Base-by-base conservation (phyloP, 2,888 invertebrate genomes). In the Chymomyza caudatula region DNA sequence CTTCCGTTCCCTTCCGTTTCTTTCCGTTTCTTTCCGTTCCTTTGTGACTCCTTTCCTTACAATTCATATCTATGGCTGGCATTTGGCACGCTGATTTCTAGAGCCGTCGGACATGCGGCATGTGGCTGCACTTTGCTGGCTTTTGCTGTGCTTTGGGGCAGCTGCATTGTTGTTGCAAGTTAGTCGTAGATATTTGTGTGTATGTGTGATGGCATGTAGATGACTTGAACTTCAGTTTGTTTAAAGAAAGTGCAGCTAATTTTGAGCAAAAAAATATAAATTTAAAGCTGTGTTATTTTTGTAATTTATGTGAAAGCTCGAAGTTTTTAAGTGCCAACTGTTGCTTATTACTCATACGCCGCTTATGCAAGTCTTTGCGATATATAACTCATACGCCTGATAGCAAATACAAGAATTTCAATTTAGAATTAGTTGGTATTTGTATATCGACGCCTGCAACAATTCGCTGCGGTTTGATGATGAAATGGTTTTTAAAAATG, bases 91-190 rank as follows among this genome's bases (percentile, higher is more conserved):
- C 22, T 37, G 23, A 58, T 54, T 58, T 47, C 15, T 47, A 20
- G 25, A n/a, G 20, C 60, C 65, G 60, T 49, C 51, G 49, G 69
- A 53, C 65, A 54, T 49, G 62, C 63, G 57, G 67, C 72, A 59
- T 71, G 70, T 72, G 72, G 59, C 17, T 58, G 58, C 72, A 70
- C 72, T 65, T 66, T 43, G 53, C 8, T 42, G 57, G 54, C 57
- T 37, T 64, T 56, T 25, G 29, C 43, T 54, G 42, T 42, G 49
- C 56, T 22, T 42, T 66, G 60, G 29, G 37, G n/a, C 29, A 37
- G 42, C 22, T 17, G 13, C 29, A 29, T 2, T 25, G 25, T 25
- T 4, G 25, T 25, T 25, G 25, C 25, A 25, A 4, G 25, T 5
- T 29, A 4, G 29, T 6, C 2, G 29, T 1, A 29, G 29, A 29